Evolutionary conservation across 2,888 invertebrate genomes (phyloP), one percentile per base, ranked within the genome.

Genomic region (Metellina segmentata): DNA sequence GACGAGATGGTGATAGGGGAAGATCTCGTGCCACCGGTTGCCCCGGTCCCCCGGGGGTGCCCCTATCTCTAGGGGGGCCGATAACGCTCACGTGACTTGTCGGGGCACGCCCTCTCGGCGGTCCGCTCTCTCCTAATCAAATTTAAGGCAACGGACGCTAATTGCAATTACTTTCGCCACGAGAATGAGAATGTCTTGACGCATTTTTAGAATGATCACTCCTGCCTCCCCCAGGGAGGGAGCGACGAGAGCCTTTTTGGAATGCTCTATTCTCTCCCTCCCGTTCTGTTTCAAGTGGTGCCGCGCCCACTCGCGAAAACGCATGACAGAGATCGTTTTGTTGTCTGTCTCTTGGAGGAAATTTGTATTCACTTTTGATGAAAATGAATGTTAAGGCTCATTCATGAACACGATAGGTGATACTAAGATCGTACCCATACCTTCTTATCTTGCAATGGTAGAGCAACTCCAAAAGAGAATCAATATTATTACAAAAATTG

Each of bases 151-250:
- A 34, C 34, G 34, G 20, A 74, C 77, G 51, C 77, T 77, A 77
- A 77, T 77, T 77, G 77, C 74, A 74, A 74, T 74, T 74, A 74
- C 34, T 34, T 34, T 34, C 34, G 34, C 34, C 34, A 34, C 34
- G 34, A 34, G 34, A 34, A 34, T 34, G 34, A 34, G 34, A 34
- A 48, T 77, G 49, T 77, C 77, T 77, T 77, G 77, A 8, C 77
- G 77, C 51, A 51, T 52, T 77, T 77, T 77, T 61, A 16, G 61
- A 61, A 61, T 16, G 61, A 16, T 61, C 61, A 16, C 5, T 61
- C 61, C 13, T 61, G 61, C 16, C 34, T 61, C 61, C 5, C 61
- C 61, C 61, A 61, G 61, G 61, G 61, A 34, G 61, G 16, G 61
- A 61, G 61, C 61, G 16, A 34, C 34, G 34, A 34, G 34, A 34